phyloP scores from a whole-genome alignment of 2,797 vertebrate species.

The Coracias cyanogaster region DNA sequence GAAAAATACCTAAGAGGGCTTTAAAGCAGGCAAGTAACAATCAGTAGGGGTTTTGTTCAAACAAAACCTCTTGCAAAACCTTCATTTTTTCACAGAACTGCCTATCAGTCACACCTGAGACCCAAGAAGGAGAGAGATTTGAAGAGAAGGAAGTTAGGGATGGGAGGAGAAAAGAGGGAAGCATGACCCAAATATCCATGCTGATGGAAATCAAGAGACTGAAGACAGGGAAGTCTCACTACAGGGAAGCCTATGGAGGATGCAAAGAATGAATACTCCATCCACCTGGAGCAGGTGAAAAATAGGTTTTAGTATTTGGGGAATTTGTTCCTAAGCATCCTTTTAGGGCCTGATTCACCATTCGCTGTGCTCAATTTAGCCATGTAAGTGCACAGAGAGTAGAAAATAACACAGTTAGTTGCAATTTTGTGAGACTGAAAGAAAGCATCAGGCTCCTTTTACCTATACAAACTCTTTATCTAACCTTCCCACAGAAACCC shows the following conservation, averaged over 20 bases:
- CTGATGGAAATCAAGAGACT: neutral
- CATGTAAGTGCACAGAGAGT: neutral
- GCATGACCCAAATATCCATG: neutral
- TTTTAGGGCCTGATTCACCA: neutral
- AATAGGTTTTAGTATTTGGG: neutral
- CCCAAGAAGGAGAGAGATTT: neutral
- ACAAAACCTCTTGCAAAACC: neutral
- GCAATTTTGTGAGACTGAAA: accelerated
- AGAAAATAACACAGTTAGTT: neutral
- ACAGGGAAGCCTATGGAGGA: neutral
- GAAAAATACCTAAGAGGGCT: neutral
- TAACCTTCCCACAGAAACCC: neutral
- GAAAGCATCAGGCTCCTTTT: neutral
- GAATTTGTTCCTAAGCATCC: neutral
- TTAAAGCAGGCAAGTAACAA: neutral
- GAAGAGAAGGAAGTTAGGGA: neutral
- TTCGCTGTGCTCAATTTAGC: accelerated
- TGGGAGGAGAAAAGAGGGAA: neutral
- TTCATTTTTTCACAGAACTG: neutral
- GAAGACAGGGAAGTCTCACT: neutral
- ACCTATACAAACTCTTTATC: neutral
- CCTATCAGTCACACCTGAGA: neutral
- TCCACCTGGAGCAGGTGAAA: neutral
- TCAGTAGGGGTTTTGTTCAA: neutral
- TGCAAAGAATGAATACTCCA: neutral